A percentile compares a stretch with the other conserved stretches of the same genome.
Evolutionary conservation across 1,140 invertebrate genomes (phyloP).

Genomic region (Eupristina koningsbergeri): DNA sequence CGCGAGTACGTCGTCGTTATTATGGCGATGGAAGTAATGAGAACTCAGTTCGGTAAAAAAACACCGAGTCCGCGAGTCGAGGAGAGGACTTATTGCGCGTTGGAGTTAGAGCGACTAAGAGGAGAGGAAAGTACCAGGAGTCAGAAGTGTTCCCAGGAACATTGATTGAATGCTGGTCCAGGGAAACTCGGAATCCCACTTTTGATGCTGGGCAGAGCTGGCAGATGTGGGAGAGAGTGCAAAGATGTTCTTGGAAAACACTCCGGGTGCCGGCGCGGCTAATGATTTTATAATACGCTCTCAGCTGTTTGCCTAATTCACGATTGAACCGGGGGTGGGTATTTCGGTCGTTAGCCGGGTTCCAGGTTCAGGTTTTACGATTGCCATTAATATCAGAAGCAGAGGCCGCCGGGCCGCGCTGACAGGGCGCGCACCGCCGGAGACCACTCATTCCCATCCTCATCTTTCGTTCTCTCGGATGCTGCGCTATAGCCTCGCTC

Average conservation of each 20-base stretch:
- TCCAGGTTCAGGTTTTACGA: slow-evolving; percentile 34
- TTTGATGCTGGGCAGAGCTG: neutral
- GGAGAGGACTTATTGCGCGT: no score
- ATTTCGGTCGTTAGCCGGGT: slow-evolving; percentile 54
- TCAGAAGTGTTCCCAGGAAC: neutral
- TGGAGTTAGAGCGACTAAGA: no score
- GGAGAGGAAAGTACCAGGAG: neutral
- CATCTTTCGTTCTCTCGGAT: neutral
- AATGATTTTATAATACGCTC: slow-evolving; percentile 66
- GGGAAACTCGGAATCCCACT: neutral
- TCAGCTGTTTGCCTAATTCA: slow-evolving; percentile 61
- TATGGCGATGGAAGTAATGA: no score
- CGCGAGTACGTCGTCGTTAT: no score
- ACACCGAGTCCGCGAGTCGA: no score
- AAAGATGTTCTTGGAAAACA: slow-evolving; percentile 20
- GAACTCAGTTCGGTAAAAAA: no score
- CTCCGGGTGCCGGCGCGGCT: slow-evolving; percentile 46
- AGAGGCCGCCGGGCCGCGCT: slow-evolving; percentile 5
- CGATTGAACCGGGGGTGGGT: slow-evolving; percentile 23
- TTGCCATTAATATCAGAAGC: slow-evolving; percentile 38
- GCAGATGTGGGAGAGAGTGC: no score
- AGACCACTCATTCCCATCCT: neutral
- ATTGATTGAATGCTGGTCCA: no score
- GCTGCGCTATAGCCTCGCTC: no score
- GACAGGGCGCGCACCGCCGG: neutral